Evolutionary conservation across 2,113 vertebrate genomes (phyloP).

Genomic region (Percopsis transmontana): DNA sequence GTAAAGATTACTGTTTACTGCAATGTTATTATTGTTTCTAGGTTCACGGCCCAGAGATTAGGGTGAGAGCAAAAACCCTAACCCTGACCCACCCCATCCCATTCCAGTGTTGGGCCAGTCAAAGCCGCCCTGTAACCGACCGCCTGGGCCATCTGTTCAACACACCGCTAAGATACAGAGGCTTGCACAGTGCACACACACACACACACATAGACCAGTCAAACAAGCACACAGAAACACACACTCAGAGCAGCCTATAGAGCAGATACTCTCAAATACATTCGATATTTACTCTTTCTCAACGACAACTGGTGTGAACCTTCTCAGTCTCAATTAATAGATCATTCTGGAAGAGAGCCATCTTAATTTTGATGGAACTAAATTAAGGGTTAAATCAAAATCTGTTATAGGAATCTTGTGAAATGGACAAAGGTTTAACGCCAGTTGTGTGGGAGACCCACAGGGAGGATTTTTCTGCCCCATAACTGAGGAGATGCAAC

Average conservation of each 20-base stretch:
- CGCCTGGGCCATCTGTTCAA: slow-evolving; percentile 43
- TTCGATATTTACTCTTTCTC: no score
- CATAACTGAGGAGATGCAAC: not conserved
- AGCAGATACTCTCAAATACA: no score
- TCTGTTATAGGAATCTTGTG: no score
- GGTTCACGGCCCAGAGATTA: not conserved
- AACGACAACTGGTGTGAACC: no score
- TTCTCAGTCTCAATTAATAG: no score
- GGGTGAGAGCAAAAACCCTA: not conserved
- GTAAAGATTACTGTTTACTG: not conserved
- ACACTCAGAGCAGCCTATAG: slow-evolving; percentile 11
- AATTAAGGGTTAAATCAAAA: no score
- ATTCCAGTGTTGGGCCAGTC: not conserved
- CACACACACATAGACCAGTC: slow-evolving; percentile 19
- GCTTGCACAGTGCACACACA: slow-evolving; percentile 21
- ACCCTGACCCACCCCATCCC: not conserved
- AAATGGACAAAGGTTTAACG: no score
- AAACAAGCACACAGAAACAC: slow-evolving; percentile 12
- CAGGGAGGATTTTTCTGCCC: not conserved
- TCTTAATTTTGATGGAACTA: no score
- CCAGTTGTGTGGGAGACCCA: not conserved
- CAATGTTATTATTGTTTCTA: not conserved
- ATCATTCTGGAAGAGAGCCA: no score
- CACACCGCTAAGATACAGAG: slow-evolving; percentile 10
- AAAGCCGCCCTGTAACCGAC: slow-evolving; percentile 6